Base-by-base conservation (phyloP, 2,113 vertebrate species). In the Chinchilla lanigera region DNA sequence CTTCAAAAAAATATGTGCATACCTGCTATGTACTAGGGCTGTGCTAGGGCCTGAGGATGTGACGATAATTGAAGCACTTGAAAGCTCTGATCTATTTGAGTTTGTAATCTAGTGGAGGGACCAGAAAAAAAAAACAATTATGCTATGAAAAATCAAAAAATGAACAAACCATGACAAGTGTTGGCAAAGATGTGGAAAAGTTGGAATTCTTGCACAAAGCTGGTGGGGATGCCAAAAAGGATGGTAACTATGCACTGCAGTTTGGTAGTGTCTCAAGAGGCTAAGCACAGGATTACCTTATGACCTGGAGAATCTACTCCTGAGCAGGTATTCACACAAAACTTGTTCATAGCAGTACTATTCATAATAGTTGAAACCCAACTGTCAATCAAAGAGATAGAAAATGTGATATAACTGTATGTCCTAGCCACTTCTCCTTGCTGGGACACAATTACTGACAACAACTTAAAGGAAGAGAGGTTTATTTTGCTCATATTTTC, bases 21-120 rank as follows among this genome's bases (percentile, higher is more conserved):
- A 41, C 5, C 14, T 28, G 0, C 61, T 38, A 1, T 17, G 61
- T 24, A 24, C 8, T n/a, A 38, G n/a, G 3, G 3, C 11, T 24
- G 10, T 78, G 54, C 41, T 50, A 0, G 2, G 2, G 63, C 22
- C 80, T 16, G 41, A 7, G 3, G 41, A 30, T 2, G 11, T 1
- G 13, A 3, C 28, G 30, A 1, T 58, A 7, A 50, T 0, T 0
- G 5, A 28, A 80, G 22, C 44, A 4, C 20, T 16, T 0, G 35
- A 1, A 8, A 58, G 69, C 58, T 24, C 38, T 9, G n/a, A 38
- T 4, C 65, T 93, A n/a, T 4, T 7, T 26, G 52, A 52, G 65
- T 71, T 80, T 69, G 8, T 9, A 7, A 33, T 63, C 30, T 52
- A 41, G 61, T 5, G 60, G 61, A 67, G 19, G 17, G 19, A 19